Evolutionary conservation across 1,140 invertebrate genomes (phyloP).

Genomic region (Nebria ingens): DNA sequence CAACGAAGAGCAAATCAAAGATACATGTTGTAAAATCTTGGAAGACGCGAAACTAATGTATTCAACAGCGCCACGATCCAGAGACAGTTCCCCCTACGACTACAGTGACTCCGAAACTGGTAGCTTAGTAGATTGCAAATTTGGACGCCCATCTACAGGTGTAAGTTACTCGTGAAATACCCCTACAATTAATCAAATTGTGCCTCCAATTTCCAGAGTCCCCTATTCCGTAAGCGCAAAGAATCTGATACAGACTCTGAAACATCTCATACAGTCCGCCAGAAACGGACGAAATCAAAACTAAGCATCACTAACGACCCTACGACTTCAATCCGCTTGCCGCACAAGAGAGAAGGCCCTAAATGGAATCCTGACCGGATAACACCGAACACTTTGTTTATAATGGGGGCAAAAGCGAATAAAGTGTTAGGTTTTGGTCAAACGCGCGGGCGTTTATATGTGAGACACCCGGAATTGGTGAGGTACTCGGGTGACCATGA

Average conservation of each 20-base stretch:
- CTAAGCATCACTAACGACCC: background rate
- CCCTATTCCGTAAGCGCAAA: constrained; percentile 46
- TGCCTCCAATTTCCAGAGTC: constrained; percentile 34
- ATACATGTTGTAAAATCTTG: constrained; percentile 63
- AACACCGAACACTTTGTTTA: constrained; percentile 57
- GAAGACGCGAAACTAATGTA: constrained; percentile 69
- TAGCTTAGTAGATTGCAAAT: constrained; percentile 32
- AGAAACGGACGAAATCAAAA: constrained; percentile 16
- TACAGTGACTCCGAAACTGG: constrained; percentile 40
- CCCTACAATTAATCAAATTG: background rate
- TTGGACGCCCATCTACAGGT: constrained; percentile 27
- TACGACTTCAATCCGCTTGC: constrained; percentile 22
- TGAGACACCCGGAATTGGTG: constrained; percentile 65
- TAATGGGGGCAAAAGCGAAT: constrained; percentile 67
- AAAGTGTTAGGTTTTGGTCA: constrained; percentile 68
- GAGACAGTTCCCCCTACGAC: constrained; percentile 39
- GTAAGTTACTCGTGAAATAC: constrained; percentile 18
- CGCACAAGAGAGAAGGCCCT: constrained; percentile 33
- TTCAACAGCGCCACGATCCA: constrained; percentile 31
- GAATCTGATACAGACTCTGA: constrained; percentile 50
- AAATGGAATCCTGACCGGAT: constrained; percentile 68
- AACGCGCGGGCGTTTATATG: constrained; percentile 61
- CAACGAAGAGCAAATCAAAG: constrained; percentile 60
- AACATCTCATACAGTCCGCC: constrained; percentile 32
- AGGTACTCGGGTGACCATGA: constrained; percentile 70